Percentiles rank a stretch among this genome's conserved stretches.
phyloP scores from a whole-genome alignment of 2,113 vertebrate genomes.

The Gymnobelideus leadbeateri region DNA sequence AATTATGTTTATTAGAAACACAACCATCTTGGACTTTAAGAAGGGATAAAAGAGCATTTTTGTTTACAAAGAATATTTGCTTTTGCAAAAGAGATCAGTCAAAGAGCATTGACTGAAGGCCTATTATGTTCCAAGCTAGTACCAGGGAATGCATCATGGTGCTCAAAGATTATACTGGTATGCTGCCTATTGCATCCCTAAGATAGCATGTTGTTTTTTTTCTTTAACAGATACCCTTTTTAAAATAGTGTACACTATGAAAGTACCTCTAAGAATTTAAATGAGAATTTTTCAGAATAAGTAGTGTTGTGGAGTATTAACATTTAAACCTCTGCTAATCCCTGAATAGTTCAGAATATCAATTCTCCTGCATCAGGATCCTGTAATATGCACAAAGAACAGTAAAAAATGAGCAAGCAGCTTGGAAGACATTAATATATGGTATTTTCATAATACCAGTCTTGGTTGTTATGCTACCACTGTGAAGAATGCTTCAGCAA shows the following conservation, averaged over 20 bases:
- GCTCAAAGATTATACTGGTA: constrained; percentile 55
- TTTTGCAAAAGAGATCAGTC: constrained; percentile 39
- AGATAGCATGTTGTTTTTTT: constrained; percentile 59
- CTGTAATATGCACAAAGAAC: constrained; percentile 71
- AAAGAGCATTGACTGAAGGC: neutral
- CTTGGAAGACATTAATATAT: constrained; percentile 63
- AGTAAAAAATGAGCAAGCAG: constrained; percentile 68
- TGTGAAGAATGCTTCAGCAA: constrained; percentile 50
- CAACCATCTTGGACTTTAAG: constrained; percentile 11
- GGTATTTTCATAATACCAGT: constrained; percentile 66
- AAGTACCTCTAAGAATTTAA: constrained; percentile 77
- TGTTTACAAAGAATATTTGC: constrained; percentile 26
- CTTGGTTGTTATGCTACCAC: constrained; percentile 34
- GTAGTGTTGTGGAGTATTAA: constrained; percentile 79
- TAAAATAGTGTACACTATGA: constrained; percentile 63
- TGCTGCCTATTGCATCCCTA: constrained; percentile 74
- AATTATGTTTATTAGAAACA: neutral
- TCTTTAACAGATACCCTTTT: constrained; percentile 61
- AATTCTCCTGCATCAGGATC: constrained; percentile 77
- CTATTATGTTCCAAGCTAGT: neutral
- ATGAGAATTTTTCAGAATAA: constrained; percentile 78
- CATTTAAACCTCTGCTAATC: constrained; percentile 81
- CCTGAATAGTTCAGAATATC: constrained; percentile 67
- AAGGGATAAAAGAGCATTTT: neutral
- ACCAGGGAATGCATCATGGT: constrained; percentile 38